phyloP scores from a whole-genome alignment of 2,797 vertebrate genomes.

The Vultur gryphus region DNA sequence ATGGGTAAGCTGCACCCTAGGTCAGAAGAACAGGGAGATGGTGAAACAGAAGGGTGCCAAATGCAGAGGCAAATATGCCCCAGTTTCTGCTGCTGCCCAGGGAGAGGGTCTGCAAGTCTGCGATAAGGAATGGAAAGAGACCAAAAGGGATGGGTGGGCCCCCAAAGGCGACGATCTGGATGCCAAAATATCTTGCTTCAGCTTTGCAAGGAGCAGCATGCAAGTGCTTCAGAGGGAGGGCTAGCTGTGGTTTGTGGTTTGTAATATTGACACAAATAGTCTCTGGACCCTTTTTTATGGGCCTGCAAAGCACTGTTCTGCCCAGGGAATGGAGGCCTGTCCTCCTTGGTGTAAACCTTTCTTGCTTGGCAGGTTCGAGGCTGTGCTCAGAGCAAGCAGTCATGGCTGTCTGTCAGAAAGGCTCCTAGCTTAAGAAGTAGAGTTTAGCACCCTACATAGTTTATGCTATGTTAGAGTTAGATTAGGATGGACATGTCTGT shows the following conservation, averaged over 20 bases:
- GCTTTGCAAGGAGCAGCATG: conserved; percentile 33
- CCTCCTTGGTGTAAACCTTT: not conserved
- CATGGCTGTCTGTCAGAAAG: not conserved
- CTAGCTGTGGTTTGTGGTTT: conserved; percentile 52
- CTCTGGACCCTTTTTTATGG: conserved; percentile 18
- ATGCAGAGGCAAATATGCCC: not conserved
- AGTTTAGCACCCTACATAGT: not conserved
- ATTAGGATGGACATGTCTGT: not conserved
- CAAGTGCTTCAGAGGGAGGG: conserved; percentile 25
- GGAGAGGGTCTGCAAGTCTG: conserved; percentile 20
- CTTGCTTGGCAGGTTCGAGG: conserved; percentile 10
- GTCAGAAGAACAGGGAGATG: not conserved
- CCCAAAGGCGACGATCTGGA: not conserved
- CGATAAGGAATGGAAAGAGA: conserved; percentile 14
- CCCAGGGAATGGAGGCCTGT: not conserved
- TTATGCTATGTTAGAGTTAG: not conserved
- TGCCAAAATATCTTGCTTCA: conserved; percentile 36
- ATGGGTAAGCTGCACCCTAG: not conserved
- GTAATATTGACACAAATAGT: conserved; percentile 25
- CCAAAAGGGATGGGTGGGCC: conserved; percentile 46
- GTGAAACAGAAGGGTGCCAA: not conserved
- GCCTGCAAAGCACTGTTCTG: not conserved
- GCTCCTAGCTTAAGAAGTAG: not conserved
- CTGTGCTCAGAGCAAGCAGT: not conserved
- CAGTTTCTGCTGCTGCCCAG: conserved; percentile 13